Evolutionary conservation across 1,140 invertebrate genomes (phyloP).

Genomic region (Archegozetes longisetosus): DNA sequence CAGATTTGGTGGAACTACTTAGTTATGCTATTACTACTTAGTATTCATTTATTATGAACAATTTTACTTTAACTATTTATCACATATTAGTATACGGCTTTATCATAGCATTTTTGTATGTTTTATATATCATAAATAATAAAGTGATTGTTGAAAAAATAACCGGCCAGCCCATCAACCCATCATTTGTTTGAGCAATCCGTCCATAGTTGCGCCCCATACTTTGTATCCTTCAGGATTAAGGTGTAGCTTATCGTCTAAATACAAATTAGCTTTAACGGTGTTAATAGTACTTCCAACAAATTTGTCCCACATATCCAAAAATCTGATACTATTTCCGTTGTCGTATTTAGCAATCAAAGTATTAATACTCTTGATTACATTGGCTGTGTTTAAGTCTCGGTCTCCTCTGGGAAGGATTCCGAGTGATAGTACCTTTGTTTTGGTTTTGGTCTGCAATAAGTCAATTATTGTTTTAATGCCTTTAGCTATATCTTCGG

Average conservation of each 20-base stretch:
- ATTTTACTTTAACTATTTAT: too few relatives aligned
- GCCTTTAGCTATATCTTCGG: conserved; percentile 4
- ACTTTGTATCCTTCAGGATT: background rate
- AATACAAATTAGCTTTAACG: background rate
- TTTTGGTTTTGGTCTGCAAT: background rate
- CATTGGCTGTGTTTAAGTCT: too few relatives aligned
- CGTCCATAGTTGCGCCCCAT: conserved; percentile 1
- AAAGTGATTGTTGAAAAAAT: too few relatives aligned
- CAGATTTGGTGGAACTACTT: too few relatives aligned
- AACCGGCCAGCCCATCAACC: too few relatives aligned
- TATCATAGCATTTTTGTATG: too few relatives aligned
- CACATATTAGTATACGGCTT: too few relatives aligned
- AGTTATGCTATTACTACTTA: too few relatives aligned
- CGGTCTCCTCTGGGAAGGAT: conserved; percentile 1
- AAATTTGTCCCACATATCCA: background rate
- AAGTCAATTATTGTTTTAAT: background rate
- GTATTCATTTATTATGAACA: too few relatives aligned
- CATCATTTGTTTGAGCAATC: too few relatives aligned
- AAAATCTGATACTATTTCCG: background rate
- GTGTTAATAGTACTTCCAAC: background rate
- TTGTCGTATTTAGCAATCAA: background rate
- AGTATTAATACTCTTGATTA: background rate
- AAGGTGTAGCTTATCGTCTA: background rate
- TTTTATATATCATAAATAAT: too few relatives aligned
- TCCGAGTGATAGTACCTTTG: background rate